Conservation (phyloP, 2,113 vertebrate species). For the Galeopterus variegatus region DNA sequence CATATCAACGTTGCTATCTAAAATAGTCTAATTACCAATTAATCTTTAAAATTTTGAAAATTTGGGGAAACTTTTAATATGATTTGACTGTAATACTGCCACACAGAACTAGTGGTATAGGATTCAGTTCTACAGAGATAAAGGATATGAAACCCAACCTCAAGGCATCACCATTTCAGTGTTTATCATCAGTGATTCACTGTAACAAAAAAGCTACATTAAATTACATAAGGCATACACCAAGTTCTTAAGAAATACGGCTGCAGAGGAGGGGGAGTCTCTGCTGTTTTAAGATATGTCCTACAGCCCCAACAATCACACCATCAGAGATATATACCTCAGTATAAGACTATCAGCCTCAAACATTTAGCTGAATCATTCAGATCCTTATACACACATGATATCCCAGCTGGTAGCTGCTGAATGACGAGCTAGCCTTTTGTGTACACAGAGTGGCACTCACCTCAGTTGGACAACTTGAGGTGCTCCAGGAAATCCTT, state of each 20-base stretch:
- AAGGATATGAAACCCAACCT: not conserved
- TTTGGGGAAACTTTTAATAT: not conserved
- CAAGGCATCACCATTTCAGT: not conserved
- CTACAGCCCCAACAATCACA: not conserved
- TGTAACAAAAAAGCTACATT: constrained; percentile 29
- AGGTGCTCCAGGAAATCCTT: not conserved
- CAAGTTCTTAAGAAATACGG: not conserved
- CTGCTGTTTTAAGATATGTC: not conserved
- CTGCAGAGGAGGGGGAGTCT: not conserved
- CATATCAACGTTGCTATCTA: constrained; percentile 12
- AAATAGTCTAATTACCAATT: constrained; percentile 17
- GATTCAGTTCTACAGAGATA: not conserved
- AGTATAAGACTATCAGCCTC: not conserved
- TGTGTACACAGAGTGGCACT: not conserved
- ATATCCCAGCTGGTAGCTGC: not conserved
- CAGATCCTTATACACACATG: not conserved
- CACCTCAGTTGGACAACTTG: not conserved
- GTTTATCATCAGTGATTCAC: not conserved
- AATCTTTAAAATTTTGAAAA: constrained; percentile 29
- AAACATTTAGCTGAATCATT: constrained; percentile 14
- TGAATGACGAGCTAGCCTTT: not conserved
- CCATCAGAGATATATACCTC: not conserved
- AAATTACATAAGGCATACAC: not conserved
- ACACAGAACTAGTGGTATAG: not conserved
- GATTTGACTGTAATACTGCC: not conserved